Evolutionary conservation across 2,888 invertebrate genomes (phyloP).

Genomic region (Nephrocerus scutellatus): DNA sequence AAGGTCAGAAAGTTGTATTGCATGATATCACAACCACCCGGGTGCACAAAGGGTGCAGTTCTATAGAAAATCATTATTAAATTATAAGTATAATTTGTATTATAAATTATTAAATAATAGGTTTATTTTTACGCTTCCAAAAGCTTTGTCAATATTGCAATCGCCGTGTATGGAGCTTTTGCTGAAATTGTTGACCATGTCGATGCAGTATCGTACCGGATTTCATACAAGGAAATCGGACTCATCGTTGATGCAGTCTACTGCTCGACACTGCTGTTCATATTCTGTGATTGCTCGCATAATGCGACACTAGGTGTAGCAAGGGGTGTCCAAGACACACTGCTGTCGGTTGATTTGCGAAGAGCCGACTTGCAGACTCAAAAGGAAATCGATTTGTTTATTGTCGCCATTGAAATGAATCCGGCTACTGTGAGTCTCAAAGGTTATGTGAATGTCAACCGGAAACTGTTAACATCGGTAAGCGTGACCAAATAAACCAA

Average conservation of each 20-base stretch:
- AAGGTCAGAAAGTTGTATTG: too few relatives aligned
- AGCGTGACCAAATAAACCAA: too few relatives aligned
- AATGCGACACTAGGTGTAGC: conserved; percentile 59
- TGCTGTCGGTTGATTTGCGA: conserved; percentile 55
- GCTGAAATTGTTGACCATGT: conserved; percentile 60
- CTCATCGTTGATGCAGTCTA: conserved; percentile 58
- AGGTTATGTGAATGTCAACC: conserved; percentile 60
- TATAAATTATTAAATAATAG: too few relatives aligned
- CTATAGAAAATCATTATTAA: too few relatives aligned
- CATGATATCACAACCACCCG: conserved; percentile 2
- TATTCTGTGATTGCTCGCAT: conserved; percentile 63
- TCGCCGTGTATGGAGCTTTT: conserved; percentile 60
- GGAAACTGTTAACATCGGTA: conserved; percentile 59
- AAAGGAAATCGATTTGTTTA: conserved; percentile 63
- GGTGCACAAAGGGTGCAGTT: background rate
- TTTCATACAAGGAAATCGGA: conserved; percentile 62
- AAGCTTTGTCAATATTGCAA: conserved; percentile 60
- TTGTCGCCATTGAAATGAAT: conserved; percentile 63
- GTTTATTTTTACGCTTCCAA: conserved; percentile 1
- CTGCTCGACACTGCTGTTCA: conserved; percentile 55
- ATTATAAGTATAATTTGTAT: too few relatives aligned
- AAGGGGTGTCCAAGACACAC: conserved; percentile 56
- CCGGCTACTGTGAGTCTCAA: conserved; percentile 62
- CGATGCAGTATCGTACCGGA: conserved; percentile 49
- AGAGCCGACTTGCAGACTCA: conserved; percentile 55